A percentile compares a stretch with the other conserved stretches of the same genome.
Evolutionary conservation across 2,888 invertebrate genomes (phyloP).

Genomic region (Odontocerum albicorne): DNA sequence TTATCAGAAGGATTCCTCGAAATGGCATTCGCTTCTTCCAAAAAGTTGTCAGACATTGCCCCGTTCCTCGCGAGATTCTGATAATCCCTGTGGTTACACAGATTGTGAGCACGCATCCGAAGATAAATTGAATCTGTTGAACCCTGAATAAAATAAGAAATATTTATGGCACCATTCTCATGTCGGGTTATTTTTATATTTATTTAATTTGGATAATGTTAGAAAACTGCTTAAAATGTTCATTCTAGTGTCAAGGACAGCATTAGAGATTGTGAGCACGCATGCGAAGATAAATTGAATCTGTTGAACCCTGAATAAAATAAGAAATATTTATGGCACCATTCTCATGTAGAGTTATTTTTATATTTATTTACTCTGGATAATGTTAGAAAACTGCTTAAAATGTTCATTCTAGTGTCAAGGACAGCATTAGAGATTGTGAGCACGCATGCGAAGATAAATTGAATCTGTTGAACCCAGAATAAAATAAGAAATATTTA

Average conservation of each 20-base stretch:
- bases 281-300: conserved; percentile 43
- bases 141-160: conserved; percentile 37
- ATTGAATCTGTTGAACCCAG: conserved; percentile 42
- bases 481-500: conserved; percentile 17
- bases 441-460: conserved; percentile 43
- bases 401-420: neutral
- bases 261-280: conserved; percentile 46
- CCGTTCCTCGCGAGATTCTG: conserved; percentile 54
- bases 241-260: neutral
- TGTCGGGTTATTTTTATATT: neutral
- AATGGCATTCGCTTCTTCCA: conserved; percentile 41
- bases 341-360: neutral
- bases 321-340: neutral
- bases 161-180: neutral
- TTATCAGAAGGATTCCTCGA: conserved; percentile 45
- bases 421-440: too few species aligned
- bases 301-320: conserved; percentile 39
- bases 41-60: conserved; percentile 40
- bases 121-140: conserved; percentile 42
- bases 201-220: too few species aligned
- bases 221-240: neutral
- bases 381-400: neutral
- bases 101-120: conserved; percentile 45
- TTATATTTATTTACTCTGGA: too few species aligned
- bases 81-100: conserved; percentile 54